These are phyloP conservation scores for Poecilia picta DNA, from an alignment of 2,797 vertebrate species.

Conservation along the genomic window DNA sequence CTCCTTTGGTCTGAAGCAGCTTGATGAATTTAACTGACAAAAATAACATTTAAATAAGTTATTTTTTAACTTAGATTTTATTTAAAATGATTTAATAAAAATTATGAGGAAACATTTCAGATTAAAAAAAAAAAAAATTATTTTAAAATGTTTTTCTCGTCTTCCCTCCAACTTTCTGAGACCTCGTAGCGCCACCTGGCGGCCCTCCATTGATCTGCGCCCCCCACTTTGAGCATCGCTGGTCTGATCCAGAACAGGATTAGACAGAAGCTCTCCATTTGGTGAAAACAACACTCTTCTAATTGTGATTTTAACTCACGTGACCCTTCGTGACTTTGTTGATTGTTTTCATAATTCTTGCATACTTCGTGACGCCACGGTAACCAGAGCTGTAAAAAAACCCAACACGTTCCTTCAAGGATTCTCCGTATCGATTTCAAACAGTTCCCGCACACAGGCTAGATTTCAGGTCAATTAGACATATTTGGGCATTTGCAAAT, in stretches of 20 bases:
- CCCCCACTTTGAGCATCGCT: too few relatives aligned
- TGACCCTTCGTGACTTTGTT: conserved; percentile 69
- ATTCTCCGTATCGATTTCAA: conserved; percentile 80
- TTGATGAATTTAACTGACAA: too few relatives aligned
- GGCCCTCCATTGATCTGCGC: too few relatives aligned
- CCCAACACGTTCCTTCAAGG: conserved; percentile 63
- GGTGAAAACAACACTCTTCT: conserved; percentile 55
- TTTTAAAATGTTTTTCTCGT: too few relatives aligned
- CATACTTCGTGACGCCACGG: conserved; percentile 55
- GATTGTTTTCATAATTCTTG: conserved; percentile 73
- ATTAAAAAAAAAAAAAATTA: too few relatives aligned
- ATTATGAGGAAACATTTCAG: too few relatives aligned
- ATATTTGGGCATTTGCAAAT: conserved; percentile 85
- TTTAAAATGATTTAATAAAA: too few relatives aligned
- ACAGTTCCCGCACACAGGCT: conserved; percentile 76
- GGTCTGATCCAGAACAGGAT: neutral
- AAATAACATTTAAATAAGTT: too few relatives aligned
- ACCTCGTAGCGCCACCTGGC: too few relatives aligned
- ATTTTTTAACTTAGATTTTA: too few relatives aligned
- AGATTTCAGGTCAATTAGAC: conserved; percentile 84
- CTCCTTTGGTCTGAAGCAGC: too few relatives aligned
- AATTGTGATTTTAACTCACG: conserved; percentile 73
- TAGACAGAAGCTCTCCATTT: conserved; percentile 24
- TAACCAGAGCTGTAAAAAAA: conserved; percentile 62
- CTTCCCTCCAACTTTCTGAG: too few relatives aligned